Conservation (phyloP, 2,113 vertebrate genomes). For the Sclerurus mexicanus region DNA sequence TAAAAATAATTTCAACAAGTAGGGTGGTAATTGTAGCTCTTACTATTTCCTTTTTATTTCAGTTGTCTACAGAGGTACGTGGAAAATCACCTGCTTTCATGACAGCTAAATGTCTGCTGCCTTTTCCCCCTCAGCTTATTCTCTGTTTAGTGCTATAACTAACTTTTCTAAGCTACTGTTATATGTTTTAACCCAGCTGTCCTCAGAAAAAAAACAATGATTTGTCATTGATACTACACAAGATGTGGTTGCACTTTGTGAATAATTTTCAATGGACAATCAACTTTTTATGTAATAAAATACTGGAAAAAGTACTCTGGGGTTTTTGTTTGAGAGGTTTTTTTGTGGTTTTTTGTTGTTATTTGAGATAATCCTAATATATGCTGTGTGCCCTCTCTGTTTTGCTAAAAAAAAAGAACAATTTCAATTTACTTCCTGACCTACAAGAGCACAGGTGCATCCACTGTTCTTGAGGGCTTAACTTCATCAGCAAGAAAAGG, state of each 20-base stretch:
- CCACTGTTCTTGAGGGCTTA: not conserved
- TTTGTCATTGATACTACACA: not conserved
- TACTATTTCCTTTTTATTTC: not conserved
- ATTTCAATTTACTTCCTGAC: not conserved
- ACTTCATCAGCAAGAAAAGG: not conserved
- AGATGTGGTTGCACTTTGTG: not conserved
- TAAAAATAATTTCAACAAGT: not conserved
- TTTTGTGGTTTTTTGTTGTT: not conserved
- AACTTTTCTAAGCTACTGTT: not conserved
- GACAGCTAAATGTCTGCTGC: not conserved
- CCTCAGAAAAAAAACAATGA: not conserved
- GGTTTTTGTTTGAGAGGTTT: not conserved
- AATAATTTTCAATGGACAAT: conserved; percentile 23
- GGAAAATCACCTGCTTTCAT: not conserved
- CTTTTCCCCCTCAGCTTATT: not conserved
- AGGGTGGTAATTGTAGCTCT: not conserved
- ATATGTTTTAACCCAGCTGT: not conserved
- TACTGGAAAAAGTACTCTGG: not conserved
- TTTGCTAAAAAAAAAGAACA: not conserved
- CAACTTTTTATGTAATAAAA: conserved; percentile 37
- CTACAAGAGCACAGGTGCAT: not conserved
- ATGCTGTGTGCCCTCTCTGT: not conserved
- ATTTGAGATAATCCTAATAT: not conserved
- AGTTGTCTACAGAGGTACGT: not conserved
- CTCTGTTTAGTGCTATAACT: not conserved